Conservation (phyloP, 2,888 invertebrate genomes). For the Brachycybe producta region DNA sequence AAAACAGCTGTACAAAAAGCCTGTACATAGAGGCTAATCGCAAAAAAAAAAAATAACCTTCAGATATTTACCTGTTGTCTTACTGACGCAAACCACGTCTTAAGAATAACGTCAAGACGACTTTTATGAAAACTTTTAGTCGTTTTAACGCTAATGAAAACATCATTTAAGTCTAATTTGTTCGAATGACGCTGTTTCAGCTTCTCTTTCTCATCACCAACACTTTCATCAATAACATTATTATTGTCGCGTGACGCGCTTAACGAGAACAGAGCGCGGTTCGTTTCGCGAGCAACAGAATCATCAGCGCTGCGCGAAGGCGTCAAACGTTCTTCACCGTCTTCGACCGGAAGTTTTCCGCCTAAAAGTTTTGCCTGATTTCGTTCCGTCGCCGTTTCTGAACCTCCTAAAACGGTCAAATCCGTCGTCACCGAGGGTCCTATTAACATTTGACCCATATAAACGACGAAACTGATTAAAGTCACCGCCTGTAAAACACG, state of each 20-base stretch:
- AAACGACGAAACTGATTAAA: slow-evolving; percentile 11
- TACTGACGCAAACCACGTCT: slow-evolving; percentile 91
- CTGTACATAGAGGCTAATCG: neutral
- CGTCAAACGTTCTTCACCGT: no score
- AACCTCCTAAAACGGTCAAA: no score
- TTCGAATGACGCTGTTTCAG: no score
- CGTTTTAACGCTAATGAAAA: slow-evolving; percentile 92
- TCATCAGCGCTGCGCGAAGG: no score
- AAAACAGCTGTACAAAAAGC: neutral
- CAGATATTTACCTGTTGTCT: slow-evolving; percentile 76
- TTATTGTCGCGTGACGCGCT: no score
- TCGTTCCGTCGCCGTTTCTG: neutral
- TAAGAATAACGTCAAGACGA: slow-evolving; percentile 71
- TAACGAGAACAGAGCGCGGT: no score
- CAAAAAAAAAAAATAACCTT: neutral
- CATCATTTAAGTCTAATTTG: slow-evolving; percentile 50
- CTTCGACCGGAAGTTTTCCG: no score
- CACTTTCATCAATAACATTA: no score
- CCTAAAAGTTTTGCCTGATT: neutral
- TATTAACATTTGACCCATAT: slow-evolving; percentile 15
- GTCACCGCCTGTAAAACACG: slow-evolving; percentile 12
- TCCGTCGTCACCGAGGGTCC: slow-evolving; percentile 5
- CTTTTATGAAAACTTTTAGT: slow-evolving; percentile 73
- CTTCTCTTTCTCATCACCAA: no score
- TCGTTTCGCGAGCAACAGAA: no score